Evolutionary conservation across 2,888 invertebrate species (phyloP), one percentile per base, ranked within the genome.

Genomic region (Endotricha flammealis): DNA sequence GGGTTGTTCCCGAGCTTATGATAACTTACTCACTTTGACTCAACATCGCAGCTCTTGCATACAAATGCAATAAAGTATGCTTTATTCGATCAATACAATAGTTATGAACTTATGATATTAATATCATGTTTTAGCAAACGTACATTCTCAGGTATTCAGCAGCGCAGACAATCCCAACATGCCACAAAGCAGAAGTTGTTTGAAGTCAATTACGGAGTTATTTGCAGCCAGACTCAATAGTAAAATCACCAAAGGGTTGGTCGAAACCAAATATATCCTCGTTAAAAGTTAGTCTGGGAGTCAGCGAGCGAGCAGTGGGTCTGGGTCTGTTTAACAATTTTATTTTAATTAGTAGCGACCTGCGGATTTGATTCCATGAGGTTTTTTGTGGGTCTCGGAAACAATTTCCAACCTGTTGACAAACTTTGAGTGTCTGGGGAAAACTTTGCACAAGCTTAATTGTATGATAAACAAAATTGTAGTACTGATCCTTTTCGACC

Each of bases 261-360:
- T 75, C 68, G 75, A 79, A 83, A 79, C 77, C 82, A 79, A 83
- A 85, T 82, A 85, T 77, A 85, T 85, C 79, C 85, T 85, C 86
- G 83, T 86, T 86, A 86, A 86, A 85, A 86, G 82, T 85, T 86
- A 71, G 79, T 64, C 80, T 64, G 70, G 69, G 62, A 58, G 64
- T 53, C 57, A 55, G 62, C 50, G 61, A 55, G 66, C 64, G 61
- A 61, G 57, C 55, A 56, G 57, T 51, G 54, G 62, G 66, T 68
- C 66, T 73, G 79, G 80, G n/a, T n/a, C n/a, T n/a, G n/a, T 83
- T 85, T 78, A 81, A 79, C 81, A 80, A 80, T 83, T 86, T 86
- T 81, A 75, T 85, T 85, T 83, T 83, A 85, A 85, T 85, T 83
- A 85, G 83, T 74, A 78, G 72, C 72, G 62, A 64, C 62, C 70